A percentile compares a stretch with the other conserved stretches of the same genome.
Conservation (phyloP, 2,113 vertebrate species). For the Thamnophis sirtalis region DNA sequence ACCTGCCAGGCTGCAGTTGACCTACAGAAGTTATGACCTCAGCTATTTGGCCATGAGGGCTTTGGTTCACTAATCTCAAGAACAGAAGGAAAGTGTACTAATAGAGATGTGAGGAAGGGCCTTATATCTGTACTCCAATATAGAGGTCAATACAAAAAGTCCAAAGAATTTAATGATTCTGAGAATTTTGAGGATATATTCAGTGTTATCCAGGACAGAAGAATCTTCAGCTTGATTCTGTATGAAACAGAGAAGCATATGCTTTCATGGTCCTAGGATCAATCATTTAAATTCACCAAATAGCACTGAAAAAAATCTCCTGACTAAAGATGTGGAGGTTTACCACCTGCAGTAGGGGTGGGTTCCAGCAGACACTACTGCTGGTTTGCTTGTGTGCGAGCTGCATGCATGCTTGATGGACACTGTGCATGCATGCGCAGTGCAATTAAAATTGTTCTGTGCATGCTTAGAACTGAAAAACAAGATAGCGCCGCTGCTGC, state of each 20-base stretch:
- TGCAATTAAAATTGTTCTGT: too few species aligned
- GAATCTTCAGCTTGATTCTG: not conserved
- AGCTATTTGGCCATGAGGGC: not conserved
- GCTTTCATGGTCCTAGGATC: not conserved
- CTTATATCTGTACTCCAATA: not conserved
- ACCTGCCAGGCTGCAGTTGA: not conserved
- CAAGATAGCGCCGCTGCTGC: too few species aligned
- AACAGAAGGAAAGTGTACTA: not conserved
- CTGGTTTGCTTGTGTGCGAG: too few species aligned
- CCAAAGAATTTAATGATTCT: not conserved
- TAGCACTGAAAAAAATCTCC: not conserved
- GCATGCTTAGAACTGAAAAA: too few species aligned
- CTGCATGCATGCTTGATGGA: too few species aligned
- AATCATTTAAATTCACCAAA: not conserved
- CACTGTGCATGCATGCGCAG: too few species aligned
- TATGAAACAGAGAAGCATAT: not conserved
- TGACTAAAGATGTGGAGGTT: not conserved
- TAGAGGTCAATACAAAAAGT: not conserved
- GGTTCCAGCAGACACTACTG: too few species aligned
- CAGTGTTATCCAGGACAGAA: not conserved
- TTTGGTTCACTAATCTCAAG: not conserved
- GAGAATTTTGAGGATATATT: not conserved
- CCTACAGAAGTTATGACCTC: not conserved
- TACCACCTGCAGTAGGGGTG: too few species aligned
- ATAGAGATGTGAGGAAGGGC: not conserved